A percentile compares a stretch with the other conserved stretches of the same genome.
These are phyloP conservation scores for Pomatorhinus ruficollis DNA, from an alignment of 2,113 vertebrate species.

Conservation along the genomic window DNA sequence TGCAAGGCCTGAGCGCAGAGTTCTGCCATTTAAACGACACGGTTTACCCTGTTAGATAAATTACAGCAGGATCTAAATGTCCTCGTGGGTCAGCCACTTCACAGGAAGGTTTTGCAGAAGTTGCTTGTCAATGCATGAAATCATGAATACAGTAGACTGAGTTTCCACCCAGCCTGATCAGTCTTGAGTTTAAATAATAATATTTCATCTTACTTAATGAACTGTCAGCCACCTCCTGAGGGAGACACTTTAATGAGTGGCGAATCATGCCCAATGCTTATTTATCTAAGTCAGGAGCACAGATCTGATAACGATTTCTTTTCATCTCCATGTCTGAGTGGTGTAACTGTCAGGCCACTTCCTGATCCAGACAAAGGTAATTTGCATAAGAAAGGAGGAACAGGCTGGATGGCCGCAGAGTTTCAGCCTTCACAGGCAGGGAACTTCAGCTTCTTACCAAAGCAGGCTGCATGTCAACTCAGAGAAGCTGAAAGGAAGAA, in stretches of 20 bases:
- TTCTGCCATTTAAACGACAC: neutral
- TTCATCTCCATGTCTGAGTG: conserved; percentile 12
- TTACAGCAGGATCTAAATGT: neutral
- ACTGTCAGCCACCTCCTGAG: conserved; percentile 62
- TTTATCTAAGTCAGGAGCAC: conserved; percentile 67
- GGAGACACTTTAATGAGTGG: conserved; percentile 64
- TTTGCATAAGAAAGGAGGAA: conserved; percentile 45
- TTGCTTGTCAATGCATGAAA: conserved; percentile 22
- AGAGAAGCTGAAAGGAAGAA: neutral
- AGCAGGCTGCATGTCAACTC: neutral
- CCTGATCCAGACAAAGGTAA: conserved; percentile 10
- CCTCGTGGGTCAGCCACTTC: neutral
- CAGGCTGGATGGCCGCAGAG: neutral
- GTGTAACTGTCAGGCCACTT: conserved; percentile 22
- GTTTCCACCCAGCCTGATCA: conserved; percentile 31
- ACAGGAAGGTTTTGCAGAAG: neutral
- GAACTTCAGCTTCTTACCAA: neutral
- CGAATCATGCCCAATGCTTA: conserved; percentile 59
- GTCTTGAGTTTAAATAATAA: conserved; percentile 61
- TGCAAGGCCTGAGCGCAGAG: neutral
- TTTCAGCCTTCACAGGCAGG: neutral
- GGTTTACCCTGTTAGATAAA: neutral
- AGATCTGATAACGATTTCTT: conserved; percentile 46
- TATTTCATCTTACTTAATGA: conserved; percentile 66
- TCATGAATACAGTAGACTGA: conserved; percentile 21